Evolutionary conservation across 1,140 invertebrate genomes (phyloP).

Genomic region (Adoxophyes honmai): DNA sequence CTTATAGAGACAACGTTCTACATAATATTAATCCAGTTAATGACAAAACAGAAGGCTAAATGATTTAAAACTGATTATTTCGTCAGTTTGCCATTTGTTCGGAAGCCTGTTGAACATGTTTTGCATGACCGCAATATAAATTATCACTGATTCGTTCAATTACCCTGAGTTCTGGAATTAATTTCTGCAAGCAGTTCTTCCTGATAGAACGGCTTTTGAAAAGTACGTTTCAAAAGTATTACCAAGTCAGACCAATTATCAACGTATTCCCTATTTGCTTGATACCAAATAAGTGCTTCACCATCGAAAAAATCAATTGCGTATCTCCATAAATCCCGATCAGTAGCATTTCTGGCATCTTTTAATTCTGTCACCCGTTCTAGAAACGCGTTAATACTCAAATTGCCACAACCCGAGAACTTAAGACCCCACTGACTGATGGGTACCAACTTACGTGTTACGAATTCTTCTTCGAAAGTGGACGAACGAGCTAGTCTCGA

Average conservation of each 20-base stretch:
- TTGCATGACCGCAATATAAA: not conserved
- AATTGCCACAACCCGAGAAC: not conserved
- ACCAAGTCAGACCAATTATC: too few species aligned
- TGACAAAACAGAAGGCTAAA: too few species aligned
- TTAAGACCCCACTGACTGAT: not conserved
- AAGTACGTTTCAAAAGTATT: not conserved
- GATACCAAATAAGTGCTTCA: not conserved
- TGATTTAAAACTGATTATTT: too few species aligned
- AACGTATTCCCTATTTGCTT: too few species aligned
- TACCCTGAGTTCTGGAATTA: not conserved
- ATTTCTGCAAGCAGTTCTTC: not conserved
- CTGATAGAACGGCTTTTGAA: not conserved
- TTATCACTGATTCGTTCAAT: not conserved
- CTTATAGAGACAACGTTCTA: too few species aligned
- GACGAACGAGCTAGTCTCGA: not conserved
- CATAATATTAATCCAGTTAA: too few species aligned
- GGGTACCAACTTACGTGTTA: too few species aligned
- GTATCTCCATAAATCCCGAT: not conserved
- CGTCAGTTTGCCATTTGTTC: too few species aligned
- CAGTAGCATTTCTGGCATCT: not conserved
- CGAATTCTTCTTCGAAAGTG: too few species aligned
- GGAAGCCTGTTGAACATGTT: not conserved
- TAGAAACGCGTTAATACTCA: not conserved
- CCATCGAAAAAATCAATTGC: not conserved
- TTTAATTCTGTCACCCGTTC: not conserved